Base-by-base conservation (phyloP, 2,888 invertebrate genomes). In the Netelia virgata region DNA sequence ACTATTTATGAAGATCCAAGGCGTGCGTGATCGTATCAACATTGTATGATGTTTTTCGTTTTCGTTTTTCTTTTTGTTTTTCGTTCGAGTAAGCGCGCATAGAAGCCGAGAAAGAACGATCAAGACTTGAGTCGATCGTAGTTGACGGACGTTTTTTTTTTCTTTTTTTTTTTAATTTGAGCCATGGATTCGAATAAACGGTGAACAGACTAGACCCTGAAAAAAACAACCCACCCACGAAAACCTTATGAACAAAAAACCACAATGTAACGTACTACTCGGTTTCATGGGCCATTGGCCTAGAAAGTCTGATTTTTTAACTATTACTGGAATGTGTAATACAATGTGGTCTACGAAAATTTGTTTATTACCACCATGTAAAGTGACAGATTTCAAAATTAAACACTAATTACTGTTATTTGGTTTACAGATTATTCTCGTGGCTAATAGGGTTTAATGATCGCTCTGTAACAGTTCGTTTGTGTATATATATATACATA, bases 271-370 rank as follows among this genome's bases (percentile, higher is more conserved):
- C 83, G 86, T 83, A 63, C 90, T 92, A 63, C 90, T 92, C 91
- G 90, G 90, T 91, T 92, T 92, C 87, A 89, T 90, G 89, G 92
- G 91, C 91, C 88, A 88, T 74, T 79, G 91, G 93, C 92, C 93
- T 92, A 91, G 91, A 93, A 93, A 93, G 93, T 93, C 93, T 93
- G 93, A 93, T 93, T 93, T 92, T 92, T 73, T 50, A 91, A 92
- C 90, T 91, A 92, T 88, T 91, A 90, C 87, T 90, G 90, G 88
- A 90, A 90, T 90, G 91, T 92, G 92, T 92, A 92, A 66, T 90
- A 91, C 91, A 91, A 91, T 91, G 91, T 91, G 91, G 90, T 92
- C 91, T 92, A 92, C 90, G 90, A 91, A 88, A 59, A 70, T 91
- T 92, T 91, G 90, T 92, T 92, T 91, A 92, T 66, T 75, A 74